These are phyloP conservation scores for Phasia obesa DNA, from an alignment of 2,888 invertebrate genomes.

Conservation along the genomic window DNA sequence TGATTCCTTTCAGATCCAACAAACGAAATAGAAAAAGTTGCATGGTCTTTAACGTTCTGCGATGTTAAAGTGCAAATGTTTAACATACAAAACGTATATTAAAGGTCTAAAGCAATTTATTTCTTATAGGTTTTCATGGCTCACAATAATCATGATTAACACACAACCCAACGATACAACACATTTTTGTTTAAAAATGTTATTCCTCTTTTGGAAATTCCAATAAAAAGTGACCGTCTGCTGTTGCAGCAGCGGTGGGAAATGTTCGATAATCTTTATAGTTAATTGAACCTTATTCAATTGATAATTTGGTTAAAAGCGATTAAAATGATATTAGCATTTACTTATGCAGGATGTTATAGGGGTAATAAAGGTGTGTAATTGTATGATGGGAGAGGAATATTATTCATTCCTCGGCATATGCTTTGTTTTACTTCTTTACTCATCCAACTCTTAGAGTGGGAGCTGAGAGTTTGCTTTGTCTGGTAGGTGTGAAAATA, in stretches of 20 bases:
- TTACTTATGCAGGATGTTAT: conserved; percentile 21
- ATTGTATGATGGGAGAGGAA: conserved; percentile 37
- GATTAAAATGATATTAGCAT: conserved; percentile 80
- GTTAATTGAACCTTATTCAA: conserved; percentile 28
- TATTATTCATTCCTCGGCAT: conserved; percentile 45
- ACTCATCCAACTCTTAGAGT: not conserved
- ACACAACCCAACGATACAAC: not conserved
- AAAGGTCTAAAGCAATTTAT: conserved; percentile 35
- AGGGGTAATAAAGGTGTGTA: conserved; percentile 24
- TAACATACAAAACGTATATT: conserved; percentile 67
- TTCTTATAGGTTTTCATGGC: not conserved
- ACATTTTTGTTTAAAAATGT: not conserved
- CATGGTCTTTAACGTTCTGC: conserved; percentile 30
- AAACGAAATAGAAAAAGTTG: conserved; percentile 7
- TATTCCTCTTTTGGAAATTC: not conserved
- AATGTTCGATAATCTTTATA: conserved; percentile 25
- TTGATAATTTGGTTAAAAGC: conserved; percentile 74
- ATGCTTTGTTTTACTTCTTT: conserved; percentile 49
- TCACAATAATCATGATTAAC: conserved; percentile 4
- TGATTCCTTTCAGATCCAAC: not conserved
- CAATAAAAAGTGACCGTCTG: conserved; percentile 24
- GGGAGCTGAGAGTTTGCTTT: conserved; percentile 18
- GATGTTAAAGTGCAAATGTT: conserved; percentile 70
- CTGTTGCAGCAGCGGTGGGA: conserved; percentile 35
- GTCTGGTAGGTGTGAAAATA: conserved; percentile 77